These are phyloP conservation scores for Folsomia candida DNA, from an alignment of 2,888 invertebrate species.

Conservation along the genomic window DNA sequence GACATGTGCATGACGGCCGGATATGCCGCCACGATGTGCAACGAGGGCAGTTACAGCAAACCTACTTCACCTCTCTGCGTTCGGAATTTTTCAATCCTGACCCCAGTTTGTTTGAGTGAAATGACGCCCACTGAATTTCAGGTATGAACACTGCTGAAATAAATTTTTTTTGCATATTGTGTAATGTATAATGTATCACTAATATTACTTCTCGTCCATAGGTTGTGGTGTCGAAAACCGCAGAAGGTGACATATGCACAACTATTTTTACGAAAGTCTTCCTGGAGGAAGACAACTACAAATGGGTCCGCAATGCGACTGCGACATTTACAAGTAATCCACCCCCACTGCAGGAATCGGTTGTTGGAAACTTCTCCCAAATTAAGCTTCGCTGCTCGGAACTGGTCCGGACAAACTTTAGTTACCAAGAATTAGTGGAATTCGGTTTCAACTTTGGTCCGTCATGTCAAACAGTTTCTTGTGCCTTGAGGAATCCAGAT, in stretches of 20 bases:
- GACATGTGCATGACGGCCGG: slow-evolving; percentile 27
- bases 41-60: background rate
- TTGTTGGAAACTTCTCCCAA: background rate
- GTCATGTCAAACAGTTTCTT: background rate
- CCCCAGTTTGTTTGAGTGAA: slow-evolving; percentile 17
- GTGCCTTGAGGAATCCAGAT: background rate
- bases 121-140: slow-evolving; percentile 8
- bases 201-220: no score
- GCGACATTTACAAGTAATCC: background rate
- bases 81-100: slow-evolving; percentile 8
- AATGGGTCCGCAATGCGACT: slow-evolving; percentile 7
- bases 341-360: background rate
- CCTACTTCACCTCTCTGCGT: slow-evolving; percentile 19
- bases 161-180: no score
- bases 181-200: no score
- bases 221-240: background rate
- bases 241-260: background rate
- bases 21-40: slow-evolving; percentile 1
- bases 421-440: background rate
- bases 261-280: background rate
- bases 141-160: no score
- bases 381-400: background rate
- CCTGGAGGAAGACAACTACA: background rate
- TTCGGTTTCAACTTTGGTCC: background rate
- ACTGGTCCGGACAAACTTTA: background rate